Base-by-base conservation (phyloP, 2,113 vertebrate species). In the Pangasianodon hypophthalmus region DNA sequence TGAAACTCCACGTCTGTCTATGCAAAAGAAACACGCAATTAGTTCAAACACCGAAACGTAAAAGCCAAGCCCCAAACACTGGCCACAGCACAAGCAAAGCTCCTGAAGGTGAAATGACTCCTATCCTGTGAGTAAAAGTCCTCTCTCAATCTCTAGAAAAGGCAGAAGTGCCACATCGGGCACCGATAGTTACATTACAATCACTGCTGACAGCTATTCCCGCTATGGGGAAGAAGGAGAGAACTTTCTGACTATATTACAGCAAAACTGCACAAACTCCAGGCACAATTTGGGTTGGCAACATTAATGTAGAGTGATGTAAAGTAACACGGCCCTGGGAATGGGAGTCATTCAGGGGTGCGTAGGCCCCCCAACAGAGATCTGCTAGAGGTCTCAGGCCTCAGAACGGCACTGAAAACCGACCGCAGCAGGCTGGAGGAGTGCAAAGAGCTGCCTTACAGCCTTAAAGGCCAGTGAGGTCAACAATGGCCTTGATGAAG, bases 401-500 rank as follows among this genome's bases (percentile, higher is more conserved):
- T 90, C 80, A 11, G 46, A 71, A 58, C 26, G 41, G 83, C 52
- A 60, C 83, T 91, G 90, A 84, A 88, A 46, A 77, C 37, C 19
- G 41, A 67, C 52, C 52, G 21, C 84, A 46, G 80, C 87, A 85
- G 58, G 56, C 88, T 84, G 69, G 64, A 82, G 80, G 73, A 50
- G 69, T 41, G 84, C 64, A 88, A 67, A 86, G 75, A 13, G 32
- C 62, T 73, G 75, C 69, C 83, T 79, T 58, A 83, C 85, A 48
- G 56, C 67, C 84, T 94, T 96, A 99, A 73, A 99, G 97, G 89
- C 98, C 98, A 0, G 98, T 97, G 93, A 99, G 97, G 93, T 99
- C 98, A 82, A 99, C 98, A 0, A 99, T 99, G 95, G 97, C 98
- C 95, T 99, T 99, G 95, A 99, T 97, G 95, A 99, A 99, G 95